Evolutionary conservation across 1,140 invertebrate genomes (phyloP), one percentile per base, ranked within the genome.

Genomic region (Scaptodrosophila lebanonensis): DNA sequence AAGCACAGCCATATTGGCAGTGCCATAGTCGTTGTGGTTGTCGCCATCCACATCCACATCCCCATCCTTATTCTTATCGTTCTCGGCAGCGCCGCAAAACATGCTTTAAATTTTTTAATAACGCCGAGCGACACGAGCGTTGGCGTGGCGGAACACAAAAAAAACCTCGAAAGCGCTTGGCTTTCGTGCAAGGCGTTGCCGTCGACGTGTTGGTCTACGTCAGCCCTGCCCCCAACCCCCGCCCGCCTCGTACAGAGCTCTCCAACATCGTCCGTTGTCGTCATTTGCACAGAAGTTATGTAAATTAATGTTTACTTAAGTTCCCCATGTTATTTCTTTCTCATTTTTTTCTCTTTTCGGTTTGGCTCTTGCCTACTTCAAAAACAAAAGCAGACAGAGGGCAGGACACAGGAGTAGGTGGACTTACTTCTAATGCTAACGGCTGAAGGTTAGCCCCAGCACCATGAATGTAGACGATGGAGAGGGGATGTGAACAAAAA

Each of bases 241-340:
- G 8, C 20, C 17, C 25, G 11, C 3, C 65, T 22, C 30, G 22
- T 25, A 9, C 25, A 40, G 18, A n/a, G 36, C 39, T 11, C 38
- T 30, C 32, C 56, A 17, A 20, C 44, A 20, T 38, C 22, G 52
- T 15, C 51, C 45, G 61, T 49, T 64, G 66, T 83, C 75, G 76
- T 83, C 75, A 82, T 83, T 75, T 77, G 82, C 68, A 77, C 62
- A 72, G 66, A 85, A 83, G 83, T 86, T 86, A 86, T 86, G 84
- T 84, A 85, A 86, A 86, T 86, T 84, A 85, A 85, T 86, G 84
- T 86, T 86, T 86, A 83, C 79, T 86, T 85, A 86, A 86, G 84
- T 83, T 85, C 75, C 65, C 73, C 73, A 79, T 79, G 73, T 79
- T 79, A 82, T 84, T 83, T 82, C 77, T 84, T 69, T 54, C 16